Conservation (phyloP, 2,113 vertebrate species). For the Sturnus vulgaris region DNA sequence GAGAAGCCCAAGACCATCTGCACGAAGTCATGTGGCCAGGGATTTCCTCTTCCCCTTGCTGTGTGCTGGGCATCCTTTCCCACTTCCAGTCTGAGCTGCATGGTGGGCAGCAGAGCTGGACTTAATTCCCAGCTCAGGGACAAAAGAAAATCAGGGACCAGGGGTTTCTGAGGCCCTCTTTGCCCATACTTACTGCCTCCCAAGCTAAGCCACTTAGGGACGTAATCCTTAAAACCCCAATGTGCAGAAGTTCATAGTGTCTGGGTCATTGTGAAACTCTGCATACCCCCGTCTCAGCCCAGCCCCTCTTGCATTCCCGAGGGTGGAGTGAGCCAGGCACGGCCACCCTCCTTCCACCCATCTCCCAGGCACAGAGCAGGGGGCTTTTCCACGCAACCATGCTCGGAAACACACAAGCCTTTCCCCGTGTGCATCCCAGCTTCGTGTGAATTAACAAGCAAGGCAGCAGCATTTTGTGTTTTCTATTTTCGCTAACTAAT, state of each 20-base stretch:
- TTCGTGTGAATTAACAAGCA: not conserved
- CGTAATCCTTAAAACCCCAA: slow-evolving; percentile 34
- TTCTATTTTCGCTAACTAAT: not conserved
- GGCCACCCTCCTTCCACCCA: not conserved
- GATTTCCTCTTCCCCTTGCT: slow-evolving; percentile 31
- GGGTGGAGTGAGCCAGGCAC: rapidly evolving
- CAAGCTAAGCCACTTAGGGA: slow-evolving; percentile 24
- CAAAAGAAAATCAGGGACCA: not conserved
- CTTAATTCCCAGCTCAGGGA: slow-evolving; percentile 8
- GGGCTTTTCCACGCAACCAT: not conserved
- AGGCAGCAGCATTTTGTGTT: not conserved
- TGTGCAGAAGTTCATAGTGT: not conserved
- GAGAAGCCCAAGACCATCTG: slow-evolving; percentile 24
- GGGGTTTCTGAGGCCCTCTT: not conserved
- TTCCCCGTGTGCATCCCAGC: not conserved
- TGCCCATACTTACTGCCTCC: not conserved
- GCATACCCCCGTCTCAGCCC: not conserved
- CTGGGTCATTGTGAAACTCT: slow-evolving; percentile 14
- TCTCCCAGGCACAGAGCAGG: not conserved
- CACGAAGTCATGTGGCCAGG: slow-evolving; percentile 4
- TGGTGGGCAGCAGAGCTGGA: not conserved
- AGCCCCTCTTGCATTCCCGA: not conserved
- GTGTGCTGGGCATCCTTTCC: not conserved
- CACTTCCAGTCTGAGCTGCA: not conserved
- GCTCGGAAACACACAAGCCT: not conserved